Evolutionary conservation across 2,113 vertebrate species (phyloP).

Genomic region (Columba livia): DNA sequence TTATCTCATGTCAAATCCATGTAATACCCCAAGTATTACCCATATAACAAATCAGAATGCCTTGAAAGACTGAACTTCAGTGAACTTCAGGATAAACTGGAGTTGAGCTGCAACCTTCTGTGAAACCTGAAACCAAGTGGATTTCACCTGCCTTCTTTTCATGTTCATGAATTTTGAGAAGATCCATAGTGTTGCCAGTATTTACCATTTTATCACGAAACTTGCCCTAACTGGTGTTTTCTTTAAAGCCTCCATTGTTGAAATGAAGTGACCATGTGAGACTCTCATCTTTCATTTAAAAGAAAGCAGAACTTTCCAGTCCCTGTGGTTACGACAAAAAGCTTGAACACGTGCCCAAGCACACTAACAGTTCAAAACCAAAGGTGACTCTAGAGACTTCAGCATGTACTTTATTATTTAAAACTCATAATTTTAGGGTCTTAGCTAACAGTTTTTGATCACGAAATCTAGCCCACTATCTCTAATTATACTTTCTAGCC

Average conservation of each 20-base stretch:
- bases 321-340: not conserved
- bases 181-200: not conserved
- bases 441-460: not conserved
- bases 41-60: constrained; percentile 12
- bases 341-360: not conserved
- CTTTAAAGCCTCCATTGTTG: not conserved
- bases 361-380: not conserved
- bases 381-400: not conserved
- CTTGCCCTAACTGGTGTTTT: not conserved
- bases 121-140: constrained; percentile 44
- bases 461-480: not conserved
- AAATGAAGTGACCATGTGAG: not conserved
- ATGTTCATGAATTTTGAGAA: constrained; percentile 28
- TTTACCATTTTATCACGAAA: not conserved
- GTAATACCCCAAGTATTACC: not conserved
- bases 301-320: not conserved
- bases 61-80: constrained; percentile 46
- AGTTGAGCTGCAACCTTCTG: constrained; percentile 6
- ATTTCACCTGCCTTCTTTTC: constrained; percentile 37
- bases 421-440: not conserved
- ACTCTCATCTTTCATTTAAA: constrained; percentile 21
- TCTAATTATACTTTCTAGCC: not conserved
- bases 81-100: constrained; percentile 46
- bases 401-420: not conserved
- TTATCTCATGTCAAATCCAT: constrained; percentile 46